phyloP scores from a whole-genome alignment of 2,888 invertebrate species.

The Cephus nigrinus region DNA sequence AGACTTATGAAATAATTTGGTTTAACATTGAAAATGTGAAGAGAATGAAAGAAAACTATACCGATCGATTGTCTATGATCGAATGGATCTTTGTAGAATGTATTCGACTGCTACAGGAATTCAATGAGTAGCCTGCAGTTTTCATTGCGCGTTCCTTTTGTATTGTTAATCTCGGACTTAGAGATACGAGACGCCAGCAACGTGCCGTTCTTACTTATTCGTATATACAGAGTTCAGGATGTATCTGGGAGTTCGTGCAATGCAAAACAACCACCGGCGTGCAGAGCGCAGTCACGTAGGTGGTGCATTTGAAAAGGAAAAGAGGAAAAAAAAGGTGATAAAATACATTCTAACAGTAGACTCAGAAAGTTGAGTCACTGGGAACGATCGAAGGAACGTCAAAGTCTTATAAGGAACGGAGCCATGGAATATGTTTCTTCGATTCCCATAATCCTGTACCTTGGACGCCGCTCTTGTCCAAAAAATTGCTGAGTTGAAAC shows the following conservation, averaged over 20 bases:
- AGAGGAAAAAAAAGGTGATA: background rate
- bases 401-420: background rate
- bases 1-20: too few relatives aligned
- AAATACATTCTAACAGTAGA: background rate
- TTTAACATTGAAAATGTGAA: too few relatives aligned
- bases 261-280: background rate
- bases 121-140: background rate
- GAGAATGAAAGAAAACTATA: background rate
- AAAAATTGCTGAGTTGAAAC: constrained; percentile 97
- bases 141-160: background rate
- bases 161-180: background rate
- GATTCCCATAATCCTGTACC: constrained; percentile 71
- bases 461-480: constrained; percentile 98
- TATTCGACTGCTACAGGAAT: background rate
- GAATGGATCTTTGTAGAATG: background rate
- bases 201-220: background rate
- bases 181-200: background rate
- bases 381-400: background rate
- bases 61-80: background rate
- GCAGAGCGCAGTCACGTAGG: background rate
- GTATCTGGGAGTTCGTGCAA: background rate
- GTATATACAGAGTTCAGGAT: background rate
- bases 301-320: background rate
- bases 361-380: background rate
- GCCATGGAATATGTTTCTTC: background rate